Base-by-base conservation (phyloP, 2,113 vertebrate genomes). In the Glaucomys volans region DNA sequence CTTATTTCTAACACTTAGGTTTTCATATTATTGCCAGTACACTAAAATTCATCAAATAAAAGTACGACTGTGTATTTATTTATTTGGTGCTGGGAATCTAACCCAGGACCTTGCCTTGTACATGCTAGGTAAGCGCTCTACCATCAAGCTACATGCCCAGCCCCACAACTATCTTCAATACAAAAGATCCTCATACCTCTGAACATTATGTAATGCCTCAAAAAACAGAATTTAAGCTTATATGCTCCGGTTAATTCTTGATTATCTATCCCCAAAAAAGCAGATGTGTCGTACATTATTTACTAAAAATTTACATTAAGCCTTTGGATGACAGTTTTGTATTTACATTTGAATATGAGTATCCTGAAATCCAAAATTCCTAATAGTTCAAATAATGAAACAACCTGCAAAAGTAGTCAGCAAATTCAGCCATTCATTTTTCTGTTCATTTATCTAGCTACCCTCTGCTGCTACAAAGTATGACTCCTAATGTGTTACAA, bases 191-290 rank as follows among this genome's bases (percentile, higher is more conserved):
- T 87, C 8, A 32, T 76, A 91, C 87, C 84, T 83, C 72, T 76
- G 57, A 97, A 94, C 30, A 91, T 72, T 85, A 85, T 35, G 86
- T 32, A 75, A 87, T 50, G 14, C 57, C 67, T 96, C 94, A 82
- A 81, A 81, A 97, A 96, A 90, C 1, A 93, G 47, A 95, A 91
- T 90, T 76, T 66, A 95, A 94, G 30, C n/a, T 91, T 80, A 95
- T 59, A 81, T 96, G 90, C 20, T 67, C 79, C 54, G 81, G 13
- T 82, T 66, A 88, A 50, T 80, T 96, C 87, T 87, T 82, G 64
- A 92, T 57, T 96, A 76, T 44, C 42, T 64, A 37, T 10, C 62
- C 77, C 17, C 9, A 57, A 47, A 37, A 40, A 64, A n/a, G 17
- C 20, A 94, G 59, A 50, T 44, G 2, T 67, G 17, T 87, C 87